A percentile compares a stretch with the other conserved stretches of the same genome.
These are phyloP conservation scores for Hemiscyllium ocellatum DNA, from an alignment of 2,113 vertebrate genomes.

Conservation along the genomic window DNA sequence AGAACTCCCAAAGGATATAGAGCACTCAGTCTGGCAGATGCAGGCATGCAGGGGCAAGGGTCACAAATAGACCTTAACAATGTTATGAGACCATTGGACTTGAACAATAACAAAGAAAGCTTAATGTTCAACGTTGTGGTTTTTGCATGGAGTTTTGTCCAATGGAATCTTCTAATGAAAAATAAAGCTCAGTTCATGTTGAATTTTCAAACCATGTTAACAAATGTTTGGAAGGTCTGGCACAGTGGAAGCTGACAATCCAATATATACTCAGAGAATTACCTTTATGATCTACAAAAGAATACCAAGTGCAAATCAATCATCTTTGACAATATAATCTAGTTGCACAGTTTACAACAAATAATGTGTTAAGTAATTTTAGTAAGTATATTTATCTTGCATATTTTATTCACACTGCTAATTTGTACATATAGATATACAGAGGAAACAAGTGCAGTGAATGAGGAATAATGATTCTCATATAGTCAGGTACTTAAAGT, in stretches of 20 bases:
- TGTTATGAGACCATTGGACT: background rate
- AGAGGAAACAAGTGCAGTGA: background rate
- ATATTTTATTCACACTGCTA: background rate
- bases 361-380: background rate
- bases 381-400: background rate
- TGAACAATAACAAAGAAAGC: background rate
- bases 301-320: background rate
- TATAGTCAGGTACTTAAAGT: constrained; percentile 18
- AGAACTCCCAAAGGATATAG: background rate
- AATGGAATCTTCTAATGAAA: background rate
- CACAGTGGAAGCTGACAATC: background rate
- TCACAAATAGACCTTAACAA: background rate
- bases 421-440: background rate
- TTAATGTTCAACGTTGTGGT: background rate
- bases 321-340: background rate
- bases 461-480: constrained; percentile 3
- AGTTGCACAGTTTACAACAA: background rate
- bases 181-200: background rate
- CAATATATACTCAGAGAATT: background rate
- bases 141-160: background rate
- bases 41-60: background rate
- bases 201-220: background rate
- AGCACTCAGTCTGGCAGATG: background rate
- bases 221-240: background rate
- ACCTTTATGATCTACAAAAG: background rate